A percentile compares a stretch with the other conserved stretches of the same genome.
Evolutionary conservation across 2,797 vertebrate genomes (phyloP).

Genomic region (Chelon labrosus): DNA sequence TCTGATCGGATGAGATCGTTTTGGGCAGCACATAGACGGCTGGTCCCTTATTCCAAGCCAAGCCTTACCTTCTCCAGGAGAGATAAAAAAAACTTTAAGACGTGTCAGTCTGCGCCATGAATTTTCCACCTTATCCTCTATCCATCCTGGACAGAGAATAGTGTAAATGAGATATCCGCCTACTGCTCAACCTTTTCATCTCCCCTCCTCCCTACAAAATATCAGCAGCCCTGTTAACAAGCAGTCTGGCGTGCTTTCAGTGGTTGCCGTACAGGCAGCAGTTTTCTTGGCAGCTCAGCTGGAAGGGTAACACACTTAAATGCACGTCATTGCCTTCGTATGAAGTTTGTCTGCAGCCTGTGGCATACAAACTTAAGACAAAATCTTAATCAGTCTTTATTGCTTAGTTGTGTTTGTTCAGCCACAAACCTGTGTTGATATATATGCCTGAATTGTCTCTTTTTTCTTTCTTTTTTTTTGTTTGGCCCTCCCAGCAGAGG

Average conservation of each 20-base stretch:
- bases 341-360: too few species aligned
- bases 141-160: constrained; percentile 5
- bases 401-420: too few species aligned
- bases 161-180: constrained; percentile 10
- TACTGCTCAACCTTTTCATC: constrained; percentile 11
- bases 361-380: too few species aligned
- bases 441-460: too few species aligned
- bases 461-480: not conserved
- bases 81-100: constrained; percentile 12
- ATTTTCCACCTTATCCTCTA: constrained; percentile 10
- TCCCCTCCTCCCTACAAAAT: constrained; percentile 6
- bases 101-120: not conserved
- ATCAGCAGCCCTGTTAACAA: constrained; percentile 27
- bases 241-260: not conserved
- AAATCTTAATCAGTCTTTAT: too few species aligned
- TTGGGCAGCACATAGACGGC: not conserved
- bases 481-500: constrained; percentile 42
- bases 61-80: constrained; percentile 3
- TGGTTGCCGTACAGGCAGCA: not conserved
- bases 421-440: too few species aligned
- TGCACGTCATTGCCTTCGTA: too few species aligned
- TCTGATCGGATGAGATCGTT: constrained; percentile 4
- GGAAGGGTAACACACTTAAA: too few species aligned
- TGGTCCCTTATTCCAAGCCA: not conserved
- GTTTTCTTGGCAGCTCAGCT: not conserved